phyloP scores from a whole-genome alignment of 2,113 vertebrate genomes.

The Rhynchopsitta pachyrhyncha region DNA sequence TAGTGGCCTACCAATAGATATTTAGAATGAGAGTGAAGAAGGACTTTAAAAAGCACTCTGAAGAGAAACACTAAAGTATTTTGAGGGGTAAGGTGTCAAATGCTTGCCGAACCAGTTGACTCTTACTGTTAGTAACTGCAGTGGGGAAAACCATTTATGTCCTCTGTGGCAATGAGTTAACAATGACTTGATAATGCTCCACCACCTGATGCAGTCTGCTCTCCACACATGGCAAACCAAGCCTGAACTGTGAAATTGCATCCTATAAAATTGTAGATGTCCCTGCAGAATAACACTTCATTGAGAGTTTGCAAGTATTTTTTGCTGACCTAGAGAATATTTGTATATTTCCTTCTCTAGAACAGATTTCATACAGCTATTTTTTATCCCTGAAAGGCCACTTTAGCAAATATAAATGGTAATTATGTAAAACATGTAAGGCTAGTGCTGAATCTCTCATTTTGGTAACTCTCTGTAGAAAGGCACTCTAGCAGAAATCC shows the following conservation, averaged over 20 bases:
- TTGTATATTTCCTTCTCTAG: constrained; percentile 11
- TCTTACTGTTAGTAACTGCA: background rate
- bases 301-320: constrained; percentile 28
- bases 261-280: constrained; percentile 32
- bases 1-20: background rate
- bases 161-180: constrained; percentile 24
- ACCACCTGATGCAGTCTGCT: constrained; percentile 24
- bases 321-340: constrained; percentile 39
- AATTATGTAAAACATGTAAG: background rate
- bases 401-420: background rate
- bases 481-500: background rate
- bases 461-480: background rate
- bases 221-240: constrained; percentile 29
- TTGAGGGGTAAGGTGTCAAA: background rate
- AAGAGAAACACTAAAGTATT: background rate
- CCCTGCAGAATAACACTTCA: constrained; percentile 45
- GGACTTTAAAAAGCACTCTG: background rate
- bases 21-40: background rate
- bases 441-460: background rate
- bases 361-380: background rate
- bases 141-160: constrained; percentile 11
- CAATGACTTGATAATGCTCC: constrained; percentile 29
- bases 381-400: background rate
- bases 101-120: background rate
- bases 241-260: constrained; percentile 46